phyloP scores from a whole-genome alignment of 2,113 vertebrate genomes.

The Odontophorus gujanensis region DNA sequence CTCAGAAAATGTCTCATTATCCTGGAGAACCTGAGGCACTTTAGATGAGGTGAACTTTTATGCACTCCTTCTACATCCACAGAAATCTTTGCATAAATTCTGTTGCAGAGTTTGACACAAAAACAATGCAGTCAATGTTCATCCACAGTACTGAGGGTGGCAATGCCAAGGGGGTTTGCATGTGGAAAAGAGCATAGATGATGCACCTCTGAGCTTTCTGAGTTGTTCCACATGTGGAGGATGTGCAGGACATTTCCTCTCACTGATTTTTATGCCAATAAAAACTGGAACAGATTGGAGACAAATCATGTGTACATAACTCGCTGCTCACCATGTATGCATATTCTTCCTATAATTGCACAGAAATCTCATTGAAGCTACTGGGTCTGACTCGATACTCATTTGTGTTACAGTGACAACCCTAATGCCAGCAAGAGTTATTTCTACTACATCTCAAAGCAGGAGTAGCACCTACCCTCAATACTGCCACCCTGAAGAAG shows the following conservation, averaged over 20 bases:
- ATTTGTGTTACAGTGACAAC: not conserved
- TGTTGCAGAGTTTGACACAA: not conserved
- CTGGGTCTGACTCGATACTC: conserved; percentile 21
- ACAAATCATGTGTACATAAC: not conserved
- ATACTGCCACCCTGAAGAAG: not conserved
- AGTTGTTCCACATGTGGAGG: not conserved
- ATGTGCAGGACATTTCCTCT: not conserved
- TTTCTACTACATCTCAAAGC: conserved; percentile 6
- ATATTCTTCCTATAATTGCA: conserved; percentile 42
- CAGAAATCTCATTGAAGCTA: conserved; percentile 60
- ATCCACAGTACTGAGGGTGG: not conserved
- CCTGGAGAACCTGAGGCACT: conserved; percentile 43
- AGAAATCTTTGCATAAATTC: conserved; percentile 1
- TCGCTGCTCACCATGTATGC: not conserved
- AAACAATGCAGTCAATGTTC: not conserved
- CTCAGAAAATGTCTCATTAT: conserved; percentile 66
- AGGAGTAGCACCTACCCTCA: not conserved
- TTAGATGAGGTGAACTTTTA: not conserved
- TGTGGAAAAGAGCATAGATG: not conserved
- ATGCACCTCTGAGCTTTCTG: not conserved
- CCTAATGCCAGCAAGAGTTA: conserved; percentile 24
- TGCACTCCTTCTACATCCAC: not conserved
- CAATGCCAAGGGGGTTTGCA: not conserved
- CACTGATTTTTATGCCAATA: conserved; percentile 36
- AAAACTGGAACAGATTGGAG: not conserved